phyloP scores from a whole-genome alignment of 35 echinoderm and acorn worm genomes.

The Hemicentrotus pulcherrimus region DNA sequence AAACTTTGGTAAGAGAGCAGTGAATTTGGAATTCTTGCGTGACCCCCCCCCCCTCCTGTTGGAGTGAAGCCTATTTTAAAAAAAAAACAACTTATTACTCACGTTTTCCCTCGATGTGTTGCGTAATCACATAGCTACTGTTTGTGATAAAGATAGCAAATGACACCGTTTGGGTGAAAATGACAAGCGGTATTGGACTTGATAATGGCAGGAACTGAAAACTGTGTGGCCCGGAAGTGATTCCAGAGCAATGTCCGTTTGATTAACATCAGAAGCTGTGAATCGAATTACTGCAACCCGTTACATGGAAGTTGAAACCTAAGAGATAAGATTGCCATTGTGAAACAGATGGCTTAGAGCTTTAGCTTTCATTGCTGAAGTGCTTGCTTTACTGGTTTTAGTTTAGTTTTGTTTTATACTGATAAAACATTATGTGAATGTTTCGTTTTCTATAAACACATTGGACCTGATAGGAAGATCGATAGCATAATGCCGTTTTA shows the following conservation, averaged over 20 bases:
- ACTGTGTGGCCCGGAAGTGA: neutral
- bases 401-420: neutral
- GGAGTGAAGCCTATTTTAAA: too few relatives aligned
- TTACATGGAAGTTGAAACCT: neutral
- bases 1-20: too few relatives aligned
- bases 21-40: too few relatives aligned
- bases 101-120: neutral
- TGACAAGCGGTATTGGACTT: neutral
- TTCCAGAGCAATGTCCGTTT: neutral
- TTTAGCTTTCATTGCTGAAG: neutral
- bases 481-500: neutral
- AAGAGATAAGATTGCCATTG: neutral
- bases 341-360: neutral
- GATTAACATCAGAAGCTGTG: neutral
- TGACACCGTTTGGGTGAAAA: neutral
- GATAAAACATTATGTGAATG: conserved; percentile 6
- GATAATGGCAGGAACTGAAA: neutral
- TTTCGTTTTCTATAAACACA: neutral
- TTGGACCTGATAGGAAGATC: neutral
- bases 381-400: neutral
- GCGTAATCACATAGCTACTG: neutral
- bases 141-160: neutral
- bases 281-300: neutral
- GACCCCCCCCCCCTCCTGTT: too few relatives aligned
- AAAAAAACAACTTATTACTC: neutral